These are phyloP conservation scores for Archaeoteleia sp. DNA, from an alignment of 2,888 invertebrate species.

Conservation along the genomic window DNA sequence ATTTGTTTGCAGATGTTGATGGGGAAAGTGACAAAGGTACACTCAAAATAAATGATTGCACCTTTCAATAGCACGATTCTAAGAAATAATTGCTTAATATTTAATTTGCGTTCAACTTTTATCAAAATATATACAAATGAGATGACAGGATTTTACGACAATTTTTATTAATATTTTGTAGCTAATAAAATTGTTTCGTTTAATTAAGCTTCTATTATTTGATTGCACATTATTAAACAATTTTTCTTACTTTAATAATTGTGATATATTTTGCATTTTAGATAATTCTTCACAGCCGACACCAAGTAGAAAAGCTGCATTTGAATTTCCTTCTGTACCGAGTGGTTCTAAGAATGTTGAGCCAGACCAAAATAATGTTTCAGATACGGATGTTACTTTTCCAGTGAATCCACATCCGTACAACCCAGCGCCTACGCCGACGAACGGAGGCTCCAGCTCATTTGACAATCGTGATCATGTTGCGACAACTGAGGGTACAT, in stretches of 20 bases:
- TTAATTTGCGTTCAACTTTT: background rate
- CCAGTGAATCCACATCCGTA: slow-evolving; percentile 60
- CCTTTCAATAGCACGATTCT: too few relatives aligned
- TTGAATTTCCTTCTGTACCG: slow-evolving; percentile 64
- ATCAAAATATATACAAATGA: slow-evolving; percentile 24
- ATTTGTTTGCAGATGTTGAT: too few relatives aligned
- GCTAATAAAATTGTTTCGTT: too few relatives aligned
- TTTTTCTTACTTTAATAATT: background rate
- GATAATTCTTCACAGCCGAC: too few relatives aligned
- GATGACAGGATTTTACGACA: slow-evolving; percentile 38
- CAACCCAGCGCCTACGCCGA: slow-evolving; percentile 64
- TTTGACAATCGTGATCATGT: slow-evolving; percentile 37
- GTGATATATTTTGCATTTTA: slow-evolving; percentile 15
- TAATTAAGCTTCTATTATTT: too few relatives aligned
- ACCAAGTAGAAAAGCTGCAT: slow-evolving; percentile 53
- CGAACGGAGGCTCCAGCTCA: slow-evolving; percentile 48
- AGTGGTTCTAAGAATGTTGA: slow-evolving; percentile 51
- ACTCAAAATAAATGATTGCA: too few relatives aligned
- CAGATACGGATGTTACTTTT: slow-evolving; percentile 35
- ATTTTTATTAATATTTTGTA: background rate
- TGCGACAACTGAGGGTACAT: slow-evolving; percentile 57
- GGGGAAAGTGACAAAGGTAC: too few relatives aligned
- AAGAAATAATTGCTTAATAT: too few relatives aligned
- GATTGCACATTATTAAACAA: too few relatives aligned
- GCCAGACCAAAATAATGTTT: slow-evolving; percentile 35